These are phyloP conservation scores for Phalera bucephala DNA, from an alignment of 2,888 invertebrate species.

Conservation along the genomic window DNA sequence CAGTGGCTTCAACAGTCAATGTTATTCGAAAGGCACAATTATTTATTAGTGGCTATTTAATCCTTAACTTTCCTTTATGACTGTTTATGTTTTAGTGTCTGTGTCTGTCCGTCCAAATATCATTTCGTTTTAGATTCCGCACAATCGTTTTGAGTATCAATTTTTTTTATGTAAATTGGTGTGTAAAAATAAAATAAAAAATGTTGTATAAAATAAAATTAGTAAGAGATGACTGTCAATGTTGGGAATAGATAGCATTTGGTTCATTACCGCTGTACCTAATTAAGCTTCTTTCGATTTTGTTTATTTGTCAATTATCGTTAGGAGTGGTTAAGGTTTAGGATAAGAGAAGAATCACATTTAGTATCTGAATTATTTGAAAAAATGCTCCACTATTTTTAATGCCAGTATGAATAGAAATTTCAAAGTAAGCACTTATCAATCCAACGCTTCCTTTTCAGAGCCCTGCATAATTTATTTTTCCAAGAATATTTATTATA, in stretches of 20 bases:
- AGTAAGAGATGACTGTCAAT: conserved; percentile 65
- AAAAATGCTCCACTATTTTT: conserved; percentile 12
- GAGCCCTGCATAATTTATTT: conserved; percentile 11
- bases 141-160: conserved; percentile 25
- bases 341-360: conserved; percentile 31
- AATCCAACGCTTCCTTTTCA: conserved; percentile 8
- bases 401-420: conserved; percentile 16
- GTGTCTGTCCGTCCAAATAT: conserved; percentile 78
- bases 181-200: conserved; percentile 54
- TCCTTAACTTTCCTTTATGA: conserved; percentile 24
- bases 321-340: conserved; percentile 46
- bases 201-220: conserved; percentile 68
- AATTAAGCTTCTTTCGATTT: conserved; percentile 54
- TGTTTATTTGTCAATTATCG: conserved; percentile 63
- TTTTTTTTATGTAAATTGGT: conserved; percentile 54
- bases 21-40: conserved; percentile 18
- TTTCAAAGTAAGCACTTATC: conserved; percentile 7
- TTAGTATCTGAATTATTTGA: conserved; percentile 22
- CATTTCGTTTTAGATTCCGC: conserved; percentile 40
- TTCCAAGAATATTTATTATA: conserved; percentile 18
- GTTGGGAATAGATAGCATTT: conserved; percentile 55
- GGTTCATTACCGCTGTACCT: conserved; percentile 66
- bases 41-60: conserved; percentile 16
- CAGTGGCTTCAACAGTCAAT: conserved; percentile 10
- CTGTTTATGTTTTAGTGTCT: conserved; percentile 53